These are phyloP conservation scores for Tragelaphus oryx DNA, from an alignment of 2,797 vertebrate genomes.

Conservation along the genomic window DNA sequence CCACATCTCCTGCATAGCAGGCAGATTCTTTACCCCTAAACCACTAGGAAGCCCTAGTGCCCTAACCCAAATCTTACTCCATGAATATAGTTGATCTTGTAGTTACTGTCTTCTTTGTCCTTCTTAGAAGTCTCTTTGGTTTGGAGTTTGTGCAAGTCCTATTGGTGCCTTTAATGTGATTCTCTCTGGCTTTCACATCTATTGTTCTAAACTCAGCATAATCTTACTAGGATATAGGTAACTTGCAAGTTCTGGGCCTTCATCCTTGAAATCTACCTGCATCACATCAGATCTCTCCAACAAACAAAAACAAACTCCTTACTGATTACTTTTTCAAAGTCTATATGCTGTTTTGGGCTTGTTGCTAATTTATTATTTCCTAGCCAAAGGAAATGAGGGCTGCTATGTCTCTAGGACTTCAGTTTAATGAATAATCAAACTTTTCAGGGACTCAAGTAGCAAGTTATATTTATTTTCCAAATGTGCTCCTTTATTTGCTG, in stretches of 20 bases:
- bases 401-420: background rate
- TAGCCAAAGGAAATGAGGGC: background rate
- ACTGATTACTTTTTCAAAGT: background rate
- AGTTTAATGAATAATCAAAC: background rate
- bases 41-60: background rate
- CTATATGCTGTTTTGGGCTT: background rate
- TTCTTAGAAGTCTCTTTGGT: background rate
- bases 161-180: background rate
- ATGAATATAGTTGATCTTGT: background rate
- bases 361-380: background rate
- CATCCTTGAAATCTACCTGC: background rate
- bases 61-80: background rate
- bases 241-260: background rate
- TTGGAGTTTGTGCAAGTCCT: background rate
- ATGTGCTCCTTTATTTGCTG: background rate
- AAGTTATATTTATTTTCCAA: background rate
- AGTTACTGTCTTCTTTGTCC: background rate
- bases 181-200: background rate
- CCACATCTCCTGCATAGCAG: background rate
- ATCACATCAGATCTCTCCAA: background rate
- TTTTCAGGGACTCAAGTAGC: constrained; percentile 1
- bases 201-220: constrained; percentile 6
- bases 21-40: background rate
- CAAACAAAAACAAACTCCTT: background rate
- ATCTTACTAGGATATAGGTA: background rate